Evolutionary conservation across 53 echinoderm and acorn worm species (phyloP), one percentile per base, ranked within the genome.

Genomic region (Arbacia lixula): DNA sequence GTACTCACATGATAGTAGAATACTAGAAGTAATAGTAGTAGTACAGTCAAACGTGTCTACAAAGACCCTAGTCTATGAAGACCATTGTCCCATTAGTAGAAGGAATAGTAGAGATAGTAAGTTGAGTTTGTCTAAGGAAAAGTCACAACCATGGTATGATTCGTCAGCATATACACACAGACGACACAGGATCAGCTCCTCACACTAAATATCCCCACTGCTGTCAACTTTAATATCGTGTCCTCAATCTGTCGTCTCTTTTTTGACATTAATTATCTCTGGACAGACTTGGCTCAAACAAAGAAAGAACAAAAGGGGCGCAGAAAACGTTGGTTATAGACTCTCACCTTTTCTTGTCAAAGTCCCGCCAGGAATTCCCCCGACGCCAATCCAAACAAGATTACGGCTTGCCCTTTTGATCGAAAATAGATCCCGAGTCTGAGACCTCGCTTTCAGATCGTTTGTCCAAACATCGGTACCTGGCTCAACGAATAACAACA

Each of bases 361-460:
- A 11, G 41, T 71, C 46, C 12, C 71, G 8, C 6, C 71, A 53
- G 74, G 74, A 74, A 74, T 53, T 74, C 74, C 74, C 74, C n/a
- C 34, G 53, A 14, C 42, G 46, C 53, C 30, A 74, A 74, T 53
- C 74, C 53, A 74, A 74, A 74, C 74, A 51, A 74, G 74, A 74
- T 57, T 74, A 74, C 33, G 36, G 52, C 74, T 53, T 74, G 74
- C 74, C 34, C 74, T 74, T 74, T 50, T 74, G 51, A 73, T 52
- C 34, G 52, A 74, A 69, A 74, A 74, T 74, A 74, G 74, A 74
- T 53, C 49, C 28, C n/a, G 33, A 50, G 51, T 74, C 53, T n/a
- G 53, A 53, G 52, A 53, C 30, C 29, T 27, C n/a, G 33, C 6
- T 49, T 24, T 6, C 26, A 14, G 29, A 72, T 26, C 26, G 9